Evolutionary conservation across 2,888 invertebrate genomes (phyloP).

Genomic region (Nomada ruficornis): DNA sequence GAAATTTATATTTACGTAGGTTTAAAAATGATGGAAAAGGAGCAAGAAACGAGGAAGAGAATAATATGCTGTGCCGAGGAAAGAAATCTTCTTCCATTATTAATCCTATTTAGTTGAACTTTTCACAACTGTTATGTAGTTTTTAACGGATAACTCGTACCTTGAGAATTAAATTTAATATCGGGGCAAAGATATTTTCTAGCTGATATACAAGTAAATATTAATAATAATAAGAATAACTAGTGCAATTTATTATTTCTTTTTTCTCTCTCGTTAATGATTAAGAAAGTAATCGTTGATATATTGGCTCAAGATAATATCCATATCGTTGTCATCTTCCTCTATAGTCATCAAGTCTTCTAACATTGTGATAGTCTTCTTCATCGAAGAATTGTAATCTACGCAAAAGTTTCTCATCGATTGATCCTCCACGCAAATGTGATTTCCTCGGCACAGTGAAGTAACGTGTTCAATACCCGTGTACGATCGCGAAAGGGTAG

Average conservation of each 20-base stretch:
- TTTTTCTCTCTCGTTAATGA: background rate
- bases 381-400: background rate
- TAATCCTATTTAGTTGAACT: background rate
- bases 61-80: slow-evolving; percentile 12
- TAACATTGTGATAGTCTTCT: background rate
- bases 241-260: background rate
- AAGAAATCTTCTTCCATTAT: slow-evolving; percentile 8
- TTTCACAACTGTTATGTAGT: background rate
- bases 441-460: slow-evolving; percentile 13
- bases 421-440: background rate
- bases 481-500: slow-evolving; percentile 11
- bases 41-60: background rate
- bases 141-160: background rate
- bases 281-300: background rate
- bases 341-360: background rate
- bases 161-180: background rate
- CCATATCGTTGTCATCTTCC: background rate
- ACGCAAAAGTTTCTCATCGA: background rate
- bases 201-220: background rate
- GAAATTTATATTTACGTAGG: slow-evolving; percentile 9
- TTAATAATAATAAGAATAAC: background rate
- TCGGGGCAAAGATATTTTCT: background rate
- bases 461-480: background rate
- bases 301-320: no score
- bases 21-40: background rate